Evolutionary conservation across 2,888 invertebrate genomes (phyloP).

Genomic region (Drepanosiphum platanoidis): DNA sequence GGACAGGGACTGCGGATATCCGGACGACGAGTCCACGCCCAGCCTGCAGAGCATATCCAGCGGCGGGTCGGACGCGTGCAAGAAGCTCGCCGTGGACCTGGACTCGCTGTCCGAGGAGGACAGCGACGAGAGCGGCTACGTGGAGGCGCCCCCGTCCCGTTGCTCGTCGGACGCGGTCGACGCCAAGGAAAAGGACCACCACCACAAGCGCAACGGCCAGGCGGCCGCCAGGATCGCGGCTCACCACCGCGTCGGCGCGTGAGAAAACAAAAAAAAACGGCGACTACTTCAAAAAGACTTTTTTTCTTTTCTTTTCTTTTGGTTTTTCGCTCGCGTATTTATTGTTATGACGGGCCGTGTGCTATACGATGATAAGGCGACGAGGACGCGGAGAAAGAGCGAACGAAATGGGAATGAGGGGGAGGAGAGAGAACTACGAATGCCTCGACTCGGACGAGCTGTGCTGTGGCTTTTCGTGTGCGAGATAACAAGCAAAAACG

Average conservation of each 20-base stretch:
- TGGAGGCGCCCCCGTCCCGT: slow-evolving; percentile 71
- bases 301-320: not conserved
- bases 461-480: slow-evolving; percentile 1
- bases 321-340: not conserved
- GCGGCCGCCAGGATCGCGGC: not conserved
- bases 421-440: not conserved
- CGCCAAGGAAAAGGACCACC: slow-evolving; percentile 20
- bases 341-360: not conserved
- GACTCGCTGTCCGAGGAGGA: slow-evolving; percentile 71
- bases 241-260: not conserved
- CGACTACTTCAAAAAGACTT: not conserved
- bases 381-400: not conserved
- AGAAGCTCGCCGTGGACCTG: slow-evolving; percentile 67
- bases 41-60: slow-evolving; percentile 65
- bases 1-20: slow-evolving; percentile 61
- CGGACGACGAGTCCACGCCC: slow-evolving; percentile 65
- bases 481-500: not conserved
- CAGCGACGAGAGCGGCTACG: slow-evolving; percentile 92
- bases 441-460: not conserved
- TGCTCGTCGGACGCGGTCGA: not conserved
- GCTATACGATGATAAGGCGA: not conserved
- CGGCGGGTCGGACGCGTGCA: slow-evolving; percentile 65
- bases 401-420: not conserved
- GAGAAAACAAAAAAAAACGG: not conserved
- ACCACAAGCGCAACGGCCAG: not conserved